Percentiles rank a stretch among this genome's conserved stretches.
These are phyloP conservation scores for Sitobion miscanthi DNA, from an alignment of 1,140 invertebrate species.

Conservation along the genomic window DNA sequence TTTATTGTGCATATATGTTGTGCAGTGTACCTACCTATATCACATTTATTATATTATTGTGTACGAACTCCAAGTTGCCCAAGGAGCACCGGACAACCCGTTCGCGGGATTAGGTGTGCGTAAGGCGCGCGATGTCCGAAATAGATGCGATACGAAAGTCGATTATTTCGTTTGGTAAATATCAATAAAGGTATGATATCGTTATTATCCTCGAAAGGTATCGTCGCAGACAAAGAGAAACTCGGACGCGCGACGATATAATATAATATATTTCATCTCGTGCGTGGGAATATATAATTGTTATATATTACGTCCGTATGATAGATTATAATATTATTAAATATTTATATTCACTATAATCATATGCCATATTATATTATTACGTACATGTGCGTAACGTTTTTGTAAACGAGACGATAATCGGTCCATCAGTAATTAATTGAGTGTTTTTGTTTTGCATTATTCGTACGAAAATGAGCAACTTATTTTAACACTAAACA, in stretches of 20 bases:
- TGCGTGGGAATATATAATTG: slow-evolving; percentile 1
- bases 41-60: not conserved
- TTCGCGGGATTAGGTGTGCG: not conserved
- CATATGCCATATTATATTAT: not conserved
- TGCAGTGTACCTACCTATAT: not conserved
- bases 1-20: not conserved
- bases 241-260: not conserved
- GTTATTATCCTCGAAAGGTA: not conserved
- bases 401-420: not conserved
- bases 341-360: not conserved
- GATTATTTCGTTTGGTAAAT: not conserved
- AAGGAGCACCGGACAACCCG: not conserved
- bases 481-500: not conserved
- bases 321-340: not conserved
- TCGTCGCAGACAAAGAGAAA: not conserved
- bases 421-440: not conserved
- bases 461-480: not conserved
- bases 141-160: not conserved
- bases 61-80: not conserved
- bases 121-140: not conserved
- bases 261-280: not conserved
- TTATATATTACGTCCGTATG: not conserved
- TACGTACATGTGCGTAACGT: not conserved
- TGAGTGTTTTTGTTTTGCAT: not conserved
- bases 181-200: not conserved